These are phyloP conservation scores for Onychomys leucogaster DNA, from an alignment of 2,797 vertebrate species.

Conservation along the genomic window DNA sequence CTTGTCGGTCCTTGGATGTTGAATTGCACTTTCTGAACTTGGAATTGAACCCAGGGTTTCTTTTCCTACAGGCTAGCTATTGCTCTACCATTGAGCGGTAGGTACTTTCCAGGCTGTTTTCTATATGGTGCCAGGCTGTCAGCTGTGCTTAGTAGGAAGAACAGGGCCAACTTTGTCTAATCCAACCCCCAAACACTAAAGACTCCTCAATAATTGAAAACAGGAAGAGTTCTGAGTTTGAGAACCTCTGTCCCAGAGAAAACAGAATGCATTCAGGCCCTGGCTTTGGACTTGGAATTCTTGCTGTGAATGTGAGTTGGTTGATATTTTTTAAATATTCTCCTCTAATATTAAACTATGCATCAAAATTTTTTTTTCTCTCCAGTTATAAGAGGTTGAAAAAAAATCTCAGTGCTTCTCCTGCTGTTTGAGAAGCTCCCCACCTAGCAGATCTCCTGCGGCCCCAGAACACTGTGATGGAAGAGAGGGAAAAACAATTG, in stretches of 20 bases:
- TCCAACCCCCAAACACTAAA: constrained; percentile 42
- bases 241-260: background rate
- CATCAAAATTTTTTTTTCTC: no score
- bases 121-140: background rate
- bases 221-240: background rate
- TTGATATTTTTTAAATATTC: background rate
- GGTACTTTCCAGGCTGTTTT: background rate
- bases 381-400: background rate
- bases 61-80: background rate
- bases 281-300: background rate
- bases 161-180: background rate
- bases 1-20: background rate
- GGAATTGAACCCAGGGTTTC: background rate
- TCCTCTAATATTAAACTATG: background rate
- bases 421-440: background rate
- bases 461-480: background rate
- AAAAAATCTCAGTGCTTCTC: background rate
- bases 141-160: background rate
- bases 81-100: background rate
- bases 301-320: background rate
- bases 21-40: background rate
- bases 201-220: background rate
- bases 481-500: background rate
- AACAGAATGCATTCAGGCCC: background rate
- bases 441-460: fast-evolving